Percentiles rank a stretch among this genome's conserved stretches.
Evolutionary conservation across 2,888 invertebrate genomes (phyloP).

Genomic region (Willowsia nigromaculata): DNA sequence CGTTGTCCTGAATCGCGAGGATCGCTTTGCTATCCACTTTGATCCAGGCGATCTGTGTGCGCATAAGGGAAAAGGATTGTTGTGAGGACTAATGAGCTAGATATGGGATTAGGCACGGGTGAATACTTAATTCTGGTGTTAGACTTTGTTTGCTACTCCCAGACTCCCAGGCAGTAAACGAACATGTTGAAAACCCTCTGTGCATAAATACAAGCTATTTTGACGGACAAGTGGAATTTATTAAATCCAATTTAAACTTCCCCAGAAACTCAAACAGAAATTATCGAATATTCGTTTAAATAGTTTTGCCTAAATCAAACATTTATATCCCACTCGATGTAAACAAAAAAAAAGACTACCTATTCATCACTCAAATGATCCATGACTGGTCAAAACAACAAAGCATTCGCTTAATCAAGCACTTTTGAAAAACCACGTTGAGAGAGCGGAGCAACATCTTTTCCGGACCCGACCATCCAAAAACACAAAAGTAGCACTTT

Average conservation of each 20-base stretch:
- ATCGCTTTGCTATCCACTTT: constrained; percentile 93
- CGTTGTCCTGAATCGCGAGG: constrained; percentile 95
- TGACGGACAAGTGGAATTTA: too few relatives aligned
- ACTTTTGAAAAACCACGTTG: background rate
- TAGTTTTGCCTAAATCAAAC: background rate
- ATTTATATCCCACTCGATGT: background rate
- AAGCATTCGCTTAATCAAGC: constrained; percentile 15
- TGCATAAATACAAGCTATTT: too few relatives aligned
- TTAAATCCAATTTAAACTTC: background rate
- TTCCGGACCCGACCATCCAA: background rate
- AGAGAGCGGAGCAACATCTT: constrained; percentile 5
- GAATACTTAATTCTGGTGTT: constrained; percentile 49
- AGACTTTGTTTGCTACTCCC: constrained; percentile 33
- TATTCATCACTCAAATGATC: background rate
- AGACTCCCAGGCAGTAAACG: too few relatives aligned
- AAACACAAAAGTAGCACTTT: constrained; percentile 29
- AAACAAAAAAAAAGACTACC: too few relatives aligned
- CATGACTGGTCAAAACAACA: background rate
- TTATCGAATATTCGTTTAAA: background rate
- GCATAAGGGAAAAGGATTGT: constrained; percentile 41
- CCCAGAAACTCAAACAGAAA: background rate
- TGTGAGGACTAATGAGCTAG: constrained; percentile 62
- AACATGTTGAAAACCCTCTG: background rate
- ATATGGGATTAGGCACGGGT: constrained; percentile 64
- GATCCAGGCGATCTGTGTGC: constrained; percentile 92